Conservation (phyloP, 2,797 vertebrate genomes). For the Margarornis squamiger region DNA sequence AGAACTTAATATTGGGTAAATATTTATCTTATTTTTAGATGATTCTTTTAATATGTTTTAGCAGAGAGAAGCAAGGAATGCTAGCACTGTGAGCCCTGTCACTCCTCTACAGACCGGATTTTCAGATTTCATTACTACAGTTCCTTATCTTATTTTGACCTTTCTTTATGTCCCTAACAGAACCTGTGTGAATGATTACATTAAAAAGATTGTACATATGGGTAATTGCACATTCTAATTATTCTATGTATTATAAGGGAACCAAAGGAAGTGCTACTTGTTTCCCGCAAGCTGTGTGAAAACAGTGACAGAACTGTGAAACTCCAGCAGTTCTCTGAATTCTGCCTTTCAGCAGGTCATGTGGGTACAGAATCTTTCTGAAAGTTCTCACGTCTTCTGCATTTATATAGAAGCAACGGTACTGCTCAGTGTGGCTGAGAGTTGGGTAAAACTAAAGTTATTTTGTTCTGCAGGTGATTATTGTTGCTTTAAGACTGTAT, state of each 20-base stretch:
- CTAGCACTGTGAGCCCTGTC: background rate
- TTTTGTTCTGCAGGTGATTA: background rate
- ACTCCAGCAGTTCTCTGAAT: background rate
- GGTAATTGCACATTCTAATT: background rate
- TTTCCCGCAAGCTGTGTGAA: background rate
- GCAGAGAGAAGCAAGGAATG: background rate
- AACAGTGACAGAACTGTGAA: background rate
- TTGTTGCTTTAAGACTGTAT: background rate
- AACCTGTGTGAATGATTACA: background rate
- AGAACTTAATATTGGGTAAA: background rate
- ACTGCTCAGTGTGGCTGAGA: background rate
- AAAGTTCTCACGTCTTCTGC: accelerated
- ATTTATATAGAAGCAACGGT: background rate
- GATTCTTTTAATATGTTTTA: background rate
- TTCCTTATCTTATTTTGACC: background rate
- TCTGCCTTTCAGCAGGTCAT: background rate
- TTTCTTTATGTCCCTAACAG: background rate
- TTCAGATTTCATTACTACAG: background rate
- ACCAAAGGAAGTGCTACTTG: background rate
- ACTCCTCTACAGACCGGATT: background rate
- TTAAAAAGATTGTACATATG: background rate
- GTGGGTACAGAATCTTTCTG: background rate
- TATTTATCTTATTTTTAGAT: background rate
- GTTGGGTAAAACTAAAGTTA: background rate
- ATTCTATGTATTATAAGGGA: background rate